Evolutionary conservation across 2,888 invertebrate genomes (phyloP).

Genomic region (Zootermopsis nevadensis): DNA sequence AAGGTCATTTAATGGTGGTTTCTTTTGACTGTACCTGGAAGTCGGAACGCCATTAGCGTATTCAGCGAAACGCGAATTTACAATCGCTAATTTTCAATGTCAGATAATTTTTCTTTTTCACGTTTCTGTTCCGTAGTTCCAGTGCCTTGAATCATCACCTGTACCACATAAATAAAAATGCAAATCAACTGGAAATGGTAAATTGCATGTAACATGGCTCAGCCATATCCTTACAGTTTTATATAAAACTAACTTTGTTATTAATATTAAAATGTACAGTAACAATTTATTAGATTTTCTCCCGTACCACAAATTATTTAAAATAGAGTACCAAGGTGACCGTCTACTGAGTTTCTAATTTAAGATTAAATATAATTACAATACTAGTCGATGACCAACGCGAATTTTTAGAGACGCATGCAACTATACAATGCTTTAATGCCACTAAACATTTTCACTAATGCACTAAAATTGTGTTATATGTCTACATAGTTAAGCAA

Average conservation of each 20-base stretch:
- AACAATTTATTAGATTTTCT: neutral
- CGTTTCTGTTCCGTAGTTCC: neutral
- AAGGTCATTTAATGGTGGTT: too few relatives aligned
- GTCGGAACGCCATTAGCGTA: too few relatives aligned
- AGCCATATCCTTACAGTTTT: neutral
- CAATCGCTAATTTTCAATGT: too few relatives aligned
- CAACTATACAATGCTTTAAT: neutral
- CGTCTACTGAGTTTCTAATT: neutral
- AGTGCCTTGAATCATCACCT: neutral
- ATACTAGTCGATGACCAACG: neutral
- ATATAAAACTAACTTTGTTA: neutral
- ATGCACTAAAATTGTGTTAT: neutral
- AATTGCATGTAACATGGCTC: conserved; percentile 8
- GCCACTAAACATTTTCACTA: neutral
- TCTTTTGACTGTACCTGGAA: too few relatives aligned
- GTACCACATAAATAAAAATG: neutral
- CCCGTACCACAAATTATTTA: neutral
- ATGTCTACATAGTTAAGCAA: neutral
- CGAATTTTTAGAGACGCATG: neutral
- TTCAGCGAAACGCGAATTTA: too few relatives aligned
- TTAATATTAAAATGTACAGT: neutral
- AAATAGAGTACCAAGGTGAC: neutral
- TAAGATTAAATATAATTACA: neutral
- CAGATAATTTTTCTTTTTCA: neutral
- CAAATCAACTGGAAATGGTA: too few relatives aligned